These are phyloP conservation scores for Simalia tracyae DNA, from an alignment of 2,797 vertebrate genomes.

Conservation along the genomic window DNA sequence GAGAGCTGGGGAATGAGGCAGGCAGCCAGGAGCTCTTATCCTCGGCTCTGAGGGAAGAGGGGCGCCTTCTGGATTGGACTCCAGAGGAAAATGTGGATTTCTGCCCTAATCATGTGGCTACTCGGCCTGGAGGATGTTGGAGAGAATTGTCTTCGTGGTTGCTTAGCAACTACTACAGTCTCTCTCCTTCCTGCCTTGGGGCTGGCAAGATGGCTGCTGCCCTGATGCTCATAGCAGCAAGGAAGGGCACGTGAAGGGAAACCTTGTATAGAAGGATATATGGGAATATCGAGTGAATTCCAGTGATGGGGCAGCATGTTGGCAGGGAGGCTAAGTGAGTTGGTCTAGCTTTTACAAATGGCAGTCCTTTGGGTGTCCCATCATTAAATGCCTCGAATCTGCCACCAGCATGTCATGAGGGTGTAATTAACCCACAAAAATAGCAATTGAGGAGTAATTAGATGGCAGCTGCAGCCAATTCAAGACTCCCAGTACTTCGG, in stretches of 20 bases:
- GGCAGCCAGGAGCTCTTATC: background rate
- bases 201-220: constrained; percentile 11
- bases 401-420: background rate
- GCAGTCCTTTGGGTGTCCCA: background rate
- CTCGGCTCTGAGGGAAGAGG: background rate
- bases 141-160: background rate
- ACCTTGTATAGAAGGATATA: background rate
- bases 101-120: background rate
- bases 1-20: background rate
- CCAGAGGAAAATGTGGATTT: background rate
- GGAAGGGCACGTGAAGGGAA: background rate
- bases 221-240: background rate
- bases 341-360: background rate
- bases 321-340: background rate
- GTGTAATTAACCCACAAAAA: constrained; percentile 10
- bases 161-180: background rate
- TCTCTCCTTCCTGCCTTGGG: background rate
- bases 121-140: background rate
- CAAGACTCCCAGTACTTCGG: background rate
- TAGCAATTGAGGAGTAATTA: constrained; percentile 24
- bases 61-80: background rate
- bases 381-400: constrained; percentile 8
- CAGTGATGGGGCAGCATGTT: background rate
- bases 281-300: background rate
- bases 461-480: constrained; percentile 9